A percentile compares a stretch with the other conserved stretches of the same genome.
These are phyloP conservation scores for Wiebesia pumilae DNA, from an alignment of 1,140 invertebrate genomes.

Conservation along the genomic window DNA sequence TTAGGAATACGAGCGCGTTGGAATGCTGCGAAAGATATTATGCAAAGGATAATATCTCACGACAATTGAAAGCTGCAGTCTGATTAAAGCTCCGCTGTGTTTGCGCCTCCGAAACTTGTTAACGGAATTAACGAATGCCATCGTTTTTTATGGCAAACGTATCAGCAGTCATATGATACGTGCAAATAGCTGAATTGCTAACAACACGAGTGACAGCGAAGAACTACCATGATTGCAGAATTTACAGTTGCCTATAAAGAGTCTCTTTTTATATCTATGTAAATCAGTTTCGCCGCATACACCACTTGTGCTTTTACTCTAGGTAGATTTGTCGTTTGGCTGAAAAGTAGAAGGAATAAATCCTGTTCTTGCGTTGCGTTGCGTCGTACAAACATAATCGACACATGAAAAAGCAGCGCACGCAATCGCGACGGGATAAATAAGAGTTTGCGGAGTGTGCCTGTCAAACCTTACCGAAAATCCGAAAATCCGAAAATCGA, in stretches of 20 bases:
- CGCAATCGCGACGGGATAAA: not conserved
- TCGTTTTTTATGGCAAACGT: not conserved
- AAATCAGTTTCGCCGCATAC: not conserved
- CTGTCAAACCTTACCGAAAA: not conserved
- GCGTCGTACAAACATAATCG: not conserved
- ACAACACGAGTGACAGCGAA: not conserved
- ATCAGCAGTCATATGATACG: not conserved
- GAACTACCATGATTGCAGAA: not conserved
- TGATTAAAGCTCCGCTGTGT: too few species aligned
- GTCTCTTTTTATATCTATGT: too few species aligned
- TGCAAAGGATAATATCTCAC: too few species aligned
- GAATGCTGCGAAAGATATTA: too few species aligned
- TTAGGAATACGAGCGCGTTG: too few species aligned
- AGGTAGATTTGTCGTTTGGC: not conserved
- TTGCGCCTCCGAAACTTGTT: not conserved
- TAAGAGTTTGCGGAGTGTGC: not conserved
- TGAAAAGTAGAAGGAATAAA: not conserved
- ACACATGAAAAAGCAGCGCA: not conserved
- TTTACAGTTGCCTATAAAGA: not conserved
- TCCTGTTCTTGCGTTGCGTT: not conserved
- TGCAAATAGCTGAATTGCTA: not conserved
- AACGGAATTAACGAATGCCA: not conserved
- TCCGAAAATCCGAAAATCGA: constrained; percentile 1
- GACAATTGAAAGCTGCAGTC: too few species aligned
- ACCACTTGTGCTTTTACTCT: not conserved